Percentiles rank a stretch among this genome's conserved stretches.
Evolutionary conservation across 2,797 vertebrate genomes (phyloP).

Genomic region (Babyrousa celebensis): DNA sequence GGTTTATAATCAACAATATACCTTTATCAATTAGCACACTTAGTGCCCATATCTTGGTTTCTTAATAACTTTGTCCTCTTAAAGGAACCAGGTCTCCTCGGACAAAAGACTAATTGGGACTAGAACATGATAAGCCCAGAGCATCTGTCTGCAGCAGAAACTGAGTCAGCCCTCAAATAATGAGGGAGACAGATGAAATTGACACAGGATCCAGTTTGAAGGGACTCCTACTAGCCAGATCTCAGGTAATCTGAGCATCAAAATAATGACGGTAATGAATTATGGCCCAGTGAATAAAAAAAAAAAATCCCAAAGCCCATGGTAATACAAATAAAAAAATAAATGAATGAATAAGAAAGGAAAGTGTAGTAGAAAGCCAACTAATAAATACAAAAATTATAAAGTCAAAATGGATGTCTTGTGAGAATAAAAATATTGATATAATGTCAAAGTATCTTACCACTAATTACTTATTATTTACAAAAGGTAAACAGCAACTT

Average conservation of each 20-base stretch:
- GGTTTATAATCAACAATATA: neutral
- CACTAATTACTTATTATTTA: neutral
- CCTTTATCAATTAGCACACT: neutral
- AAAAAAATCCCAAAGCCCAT: conserved; percentile 5
- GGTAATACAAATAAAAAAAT: conserved; percentile 1
- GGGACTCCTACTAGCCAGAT: neutral
- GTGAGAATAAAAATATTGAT: neutral
- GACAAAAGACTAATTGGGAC: neutral
- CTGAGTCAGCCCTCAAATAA: neutral
- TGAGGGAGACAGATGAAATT: neutral
- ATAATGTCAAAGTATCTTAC: neutral
- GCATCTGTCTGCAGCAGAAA: neutral
- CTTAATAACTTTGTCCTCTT: neutral
- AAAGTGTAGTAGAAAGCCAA: neutral
- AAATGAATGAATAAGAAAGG: neutral
- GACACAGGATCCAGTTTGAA: neutral
- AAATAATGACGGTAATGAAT: conserved; percentile 31
- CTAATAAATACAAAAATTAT: neutral
- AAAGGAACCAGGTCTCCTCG: neutral
- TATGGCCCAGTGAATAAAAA: conserved; percentile 53
- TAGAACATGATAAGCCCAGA: neutral
- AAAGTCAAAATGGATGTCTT: neutral
- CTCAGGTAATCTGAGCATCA: neutral
- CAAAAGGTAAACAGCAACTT: neutral
- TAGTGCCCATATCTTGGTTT: neutral